Evolutionary conservation across 2,113 vertebrate species (phyloP), one percentile per base, ranked within the genome.

Genomic region (Uropsilus gracilis): DNA sequence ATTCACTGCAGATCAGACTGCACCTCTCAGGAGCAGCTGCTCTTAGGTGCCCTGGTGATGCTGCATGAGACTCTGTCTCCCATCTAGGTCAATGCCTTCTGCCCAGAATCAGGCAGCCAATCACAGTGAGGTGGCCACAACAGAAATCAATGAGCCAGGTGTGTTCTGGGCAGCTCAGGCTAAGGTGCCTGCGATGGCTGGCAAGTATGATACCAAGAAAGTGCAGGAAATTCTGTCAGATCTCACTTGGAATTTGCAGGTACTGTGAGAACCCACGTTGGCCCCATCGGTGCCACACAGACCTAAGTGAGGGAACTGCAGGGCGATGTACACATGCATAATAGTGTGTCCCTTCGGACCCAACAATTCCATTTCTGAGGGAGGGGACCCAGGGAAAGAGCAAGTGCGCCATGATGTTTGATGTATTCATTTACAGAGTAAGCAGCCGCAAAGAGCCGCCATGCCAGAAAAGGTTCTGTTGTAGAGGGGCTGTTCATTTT

Each of bases 281-380:
- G 9, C 39, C 26, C 39, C 37, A 30, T 7, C 37, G 63, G n/a
- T 9, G 0, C 2, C 12, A 28, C 22, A 34, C 3, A 53, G 46
- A 16, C 1, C 44, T 73, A 72, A 10, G 59, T 18, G 0, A 0
- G 20, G 30, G 32, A 39, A 76, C 16, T 28, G 44, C 0, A 17
- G 11, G 48, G 18, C 18, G 46, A 50, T 18, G n/a, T n/a, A n/a
- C n/a, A n/a, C n/a, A 22, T 1, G 12, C 14, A 53, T 13, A 59
- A 57, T 13, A 61, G 14, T 20, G 0, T 5, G 46, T 6, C 24
- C 22, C 46, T 55, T 57, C 14, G 4, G 4, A 80, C 20, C 18
- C 37, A 32, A 18, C 50, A 53, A 68, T 78, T 75, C n/a, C 75
- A 44, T n/a, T 72, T 69, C 61, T n/a, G 20, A 69, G 53, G 20